These are phyloP conservation scores for Acanthiza pusilla DNA, from an alignment of 2,797 vertebrate genomes.

Conservation along the genomic window DNA sequence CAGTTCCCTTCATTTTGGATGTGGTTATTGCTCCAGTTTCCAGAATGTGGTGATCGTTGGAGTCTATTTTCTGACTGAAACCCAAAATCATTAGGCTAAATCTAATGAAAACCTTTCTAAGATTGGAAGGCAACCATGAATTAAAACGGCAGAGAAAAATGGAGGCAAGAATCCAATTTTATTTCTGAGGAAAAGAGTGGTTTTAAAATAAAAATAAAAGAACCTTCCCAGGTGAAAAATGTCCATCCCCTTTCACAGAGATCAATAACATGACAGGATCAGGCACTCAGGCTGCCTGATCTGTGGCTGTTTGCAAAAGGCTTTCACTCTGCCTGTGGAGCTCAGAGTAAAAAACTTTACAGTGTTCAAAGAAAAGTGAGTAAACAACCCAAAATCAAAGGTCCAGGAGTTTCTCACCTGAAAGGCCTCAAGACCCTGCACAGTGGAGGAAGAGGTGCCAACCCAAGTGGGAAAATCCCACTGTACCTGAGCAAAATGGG, in stretches of 20 bases:
- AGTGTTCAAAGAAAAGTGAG: neutral
- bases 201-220: conserved; percentile 5
- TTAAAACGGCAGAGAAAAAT: neutral
- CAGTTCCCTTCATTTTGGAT: neutral
- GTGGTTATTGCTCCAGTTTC: neutral
- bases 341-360: neutral
- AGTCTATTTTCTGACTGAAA: neutral
- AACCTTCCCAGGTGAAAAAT: conserved; percentile 12
- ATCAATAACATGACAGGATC: conserved; percentile 18
- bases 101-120: neutral
- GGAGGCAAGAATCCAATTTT: neutral
- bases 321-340: neutral
- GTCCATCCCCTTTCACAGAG: neutral
- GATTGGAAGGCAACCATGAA: neutral
- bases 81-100: neutral
- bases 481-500: rapidly evolving
- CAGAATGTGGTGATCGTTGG: neutral
- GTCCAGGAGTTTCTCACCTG: neutral
- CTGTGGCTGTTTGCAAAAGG: conserved; percentile 27
- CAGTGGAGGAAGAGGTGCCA: neutral
- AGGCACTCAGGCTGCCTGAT: neutral
- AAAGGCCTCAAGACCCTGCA: neutral
- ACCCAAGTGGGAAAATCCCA: neutral
- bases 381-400: neutral
- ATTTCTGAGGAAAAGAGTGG: neutral